A percentile compares a stretch with the other conserved stretches of the same genome.
Conservation (phyloP, 2,113 vertebrate genomes). For the Petrocephalus microphthalmus region DNA sequence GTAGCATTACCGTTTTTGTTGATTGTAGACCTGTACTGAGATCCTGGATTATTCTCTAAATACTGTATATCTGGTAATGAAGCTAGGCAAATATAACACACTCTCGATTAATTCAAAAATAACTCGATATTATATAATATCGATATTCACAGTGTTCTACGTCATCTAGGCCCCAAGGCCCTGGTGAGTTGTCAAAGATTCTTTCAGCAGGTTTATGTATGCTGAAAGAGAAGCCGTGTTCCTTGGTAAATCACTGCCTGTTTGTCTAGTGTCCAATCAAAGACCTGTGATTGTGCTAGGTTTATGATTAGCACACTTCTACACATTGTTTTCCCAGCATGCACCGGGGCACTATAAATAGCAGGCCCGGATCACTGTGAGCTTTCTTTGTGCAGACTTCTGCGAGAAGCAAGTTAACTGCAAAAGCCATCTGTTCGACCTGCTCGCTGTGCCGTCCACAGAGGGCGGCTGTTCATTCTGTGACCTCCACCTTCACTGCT, state of each 20-base stretch:
- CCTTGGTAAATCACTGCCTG: constrained; percentile 45
- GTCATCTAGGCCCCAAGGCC: not conserved
- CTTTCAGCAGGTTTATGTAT: constrained; percentile 54
- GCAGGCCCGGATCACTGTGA: constrained; percentile 33
- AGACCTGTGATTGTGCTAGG: constrained; percentile 30
- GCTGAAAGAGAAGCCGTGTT: constrained; percentile 62
- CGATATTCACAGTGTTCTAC: not conserved
- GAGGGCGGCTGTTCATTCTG: constrained; percentile 3
- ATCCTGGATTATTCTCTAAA: not conserved
- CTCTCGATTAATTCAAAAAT: not conserved
- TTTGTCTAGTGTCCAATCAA: constrained; percentile 49
- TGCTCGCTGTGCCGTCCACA: not conserved
- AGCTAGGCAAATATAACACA: not conserved
- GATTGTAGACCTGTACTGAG: not conserved
- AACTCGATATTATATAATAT: not conserved
- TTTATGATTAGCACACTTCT: constrained; percentile 29
- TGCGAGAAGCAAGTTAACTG: constrained; percentile 38
- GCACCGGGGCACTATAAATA: constrained; percentile 48
- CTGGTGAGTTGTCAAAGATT: constrained; percentile 35
- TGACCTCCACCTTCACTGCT: not conserved
- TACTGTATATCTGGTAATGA: not conserved
- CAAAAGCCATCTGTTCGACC: constrained; percentile 9
- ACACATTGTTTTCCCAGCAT: constrained; percentile 31
- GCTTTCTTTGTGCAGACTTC: constrained; percentile 49
- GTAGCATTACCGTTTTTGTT: not conserved